A percentile compares a stretch with the other conserved stretches of the same genome.
Conservation (phyloP, 2,888 invertebrate genomes). For the Sarcophaga caerulescens region DNA sequence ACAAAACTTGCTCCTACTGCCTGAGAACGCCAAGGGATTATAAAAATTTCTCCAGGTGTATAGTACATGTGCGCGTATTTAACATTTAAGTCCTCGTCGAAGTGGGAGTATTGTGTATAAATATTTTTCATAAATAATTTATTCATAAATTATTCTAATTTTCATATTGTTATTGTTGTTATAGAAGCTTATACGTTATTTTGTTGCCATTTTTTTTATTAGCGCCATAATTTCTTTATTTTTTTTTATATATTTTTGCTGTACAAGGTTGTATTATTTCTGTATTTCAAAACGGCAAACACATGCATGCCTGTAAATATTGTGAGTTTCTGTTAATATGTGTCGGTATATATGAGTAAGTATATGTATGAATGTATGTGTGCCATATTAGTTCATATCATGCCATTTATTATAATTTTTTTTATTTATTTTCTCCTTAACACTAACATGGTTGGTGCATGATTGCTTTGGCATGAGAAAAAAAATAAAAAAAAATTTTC, state of each 20-base stretch:
- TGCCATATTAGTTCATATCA: constrained; percentile 28
- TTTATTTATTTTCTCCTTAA: constrained; percentile 31
- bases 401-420: constrained; percentile 39
- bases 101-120: constrained; percentile 25
- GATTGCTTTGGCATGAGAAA: neutral
- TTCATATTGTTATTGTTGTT: neutral
- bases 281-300: neutral
- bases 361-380: neutral
- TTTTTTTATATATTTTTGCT: neutral
- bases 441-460: constrained; percentile 1
- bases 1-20: too few species aligned
- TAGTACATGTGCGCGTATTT: neutral
- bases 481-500: constrained; percentile 16
- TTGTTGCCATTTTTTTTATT: constrained; percentile 41
- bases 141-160: constrained; percentile 50
- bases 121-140: constrained; percentile 36
- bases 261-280: constrained; percentile 54
- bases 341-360: neutral
- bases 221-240: constrained; percentile 52
- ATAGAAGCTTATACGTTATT: neutral
- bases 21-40: too few species aligned
- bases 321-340: neutral
- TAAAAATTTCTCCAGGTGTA: neutral
- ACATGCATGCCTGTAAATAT: constrained; percentile 19
- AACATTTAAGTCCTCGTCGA: constrained; percentile 13